Base-by-base conservation (phyloP, 1,140 invertebrate genomes). In the Drosophila varians region DNA sequence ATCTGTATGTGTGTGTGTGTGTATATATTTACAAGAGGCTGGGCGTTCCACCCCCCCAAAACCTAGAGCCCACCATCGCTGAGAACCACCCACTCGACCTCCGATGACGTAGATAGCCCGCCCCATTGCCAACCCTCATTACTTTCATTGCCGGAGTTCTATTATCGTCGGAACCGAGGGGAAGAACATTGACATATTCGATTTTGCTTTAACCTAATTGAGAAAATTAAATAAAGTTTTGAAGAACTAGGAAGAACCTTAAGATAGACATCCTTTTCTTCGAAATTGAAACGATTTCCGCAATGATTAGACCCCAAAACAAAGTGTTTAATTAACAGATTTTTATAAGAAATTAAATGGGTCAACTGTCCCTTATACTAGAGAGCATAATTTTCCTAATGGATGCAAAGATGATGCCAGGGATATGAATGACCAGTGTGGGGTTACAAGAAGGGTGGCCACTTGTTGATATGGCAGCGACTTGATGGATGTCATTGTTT, bases 391-490 rank as follows among this genome's bases (percentile, higher is more conserved):
- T 83, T 78, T 62, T 72, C 58, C 71, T 83, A 83, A 83, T 83
- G 79, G 78, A 61, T 38, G 42, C 53, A 46, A 5, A 12, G 12
- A 61, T 28, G 45, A 43, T 38, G 16, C 23, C 4, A 48, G 38
- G 12, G 47, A 52, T 31, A 49, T 40, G 46, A n/a, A 26, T 40
- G 8, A 25, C 19, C 21, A 19, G 36, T 34, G 6, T 43, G 57
- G 26, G 58, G 54, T 16, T 45, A 16, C 7, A 11, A 43, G 54
- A 62, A n/a, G 54, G 36, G 28, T 40, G 12, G 1, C 9, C 25
- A 84, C 80, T 74, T 84, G 80, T 84, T 84, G 82, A 80, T 77
- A 86, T 87, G 66, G 65, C 66, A 84, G 68, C 61, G 47, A 6
- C n/a, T 23, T 23, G 25, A 42, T 38, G 40, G 52, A 4, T 36